Base-by-base conservation (phyloP, 2,113 vertebrate species). In the Brachypteracias leptosomus region DNA sequence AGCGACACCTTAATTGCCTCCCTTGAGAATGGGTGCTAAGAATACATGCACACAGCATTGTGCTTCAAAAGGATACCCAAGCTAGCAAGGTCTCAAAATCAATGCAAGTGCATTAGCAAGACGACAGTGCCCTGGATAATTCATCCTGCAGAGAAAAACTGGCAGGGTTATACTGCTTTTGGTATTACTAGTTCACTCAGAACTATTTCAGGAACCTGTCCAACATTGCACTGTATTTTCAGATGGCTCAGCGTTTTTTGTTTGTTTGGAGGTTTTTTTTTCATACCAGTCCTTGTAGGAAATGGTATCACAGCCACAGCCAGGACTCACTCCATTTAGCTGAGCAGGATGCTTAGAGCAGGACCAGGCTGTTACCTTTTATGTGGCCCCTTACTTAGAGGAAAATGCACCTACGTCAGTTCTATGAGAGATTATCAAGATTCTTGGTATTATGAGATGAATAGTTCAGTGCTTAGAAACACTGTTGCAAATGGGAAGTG, bases 121-220 rank as follows among this genome's bases (percentile, higher is more conserved):
- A 74, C 85, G 15, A 59, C 61, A 28, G 74, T 33, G 74, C 66
- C 66, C 71, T 72, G 66, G 85, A 40, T 72, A 89, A 79, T 75
- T 94, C 81, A 88, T 91, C 61, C 92, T 91, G 70, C 70, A 72
- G 85, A 63, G 74, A 26, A 76, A 58, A 87, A 38, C 84, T 68
- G 74, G 33, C 57, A 51, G 26, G 61, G 16, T 78, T 24, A 0
- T 72, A 7, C 35, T 78, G 85, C 81, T 51, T 59, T 78, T 75
- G 26, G 54, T 68, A 13, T 47, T 85, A 24, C 79, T 65, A 7
- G 70, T 65, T 88, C 35, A 5, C 85, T 36, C 29, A 25, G 14
- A 87, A 59, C 74, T 72, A 2, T 68, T 88, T 82, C 57, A 44
- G 68, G 61, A 81, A 47, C 38, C 19, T 66, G 22, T 29, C 61